Conservation (phyloP, 2,113 vertebrate genomes). For the Pogona vitticeps region DNA sequence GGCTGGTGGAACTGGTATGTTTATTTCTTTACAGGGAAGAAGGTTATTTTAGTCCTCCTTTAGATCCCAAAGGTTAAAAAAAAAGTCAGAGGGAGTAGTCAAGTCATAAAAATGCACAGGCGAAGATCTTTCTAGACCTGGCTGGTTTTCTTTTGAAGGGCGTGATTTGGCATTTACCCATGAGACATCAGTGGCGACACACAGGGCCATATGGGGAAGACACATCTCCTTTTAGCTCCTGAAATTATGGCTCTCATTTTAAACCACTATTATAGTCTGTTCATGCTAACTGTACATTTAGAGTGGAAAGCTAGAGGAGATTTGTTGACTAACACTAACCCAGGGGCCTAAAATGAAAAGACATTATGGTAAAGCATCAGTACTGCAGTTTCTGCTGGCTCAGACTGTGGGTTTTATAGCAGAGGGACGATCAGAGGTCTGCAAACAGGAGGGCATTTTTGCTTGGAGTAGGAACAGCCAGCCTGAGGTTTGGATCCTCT, state of each 20-base stretch:
- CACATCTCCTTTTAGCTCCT: not conserved
- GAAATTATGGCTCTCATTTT: constrained; percentile 23
- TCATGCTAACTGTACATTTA: not conserved
- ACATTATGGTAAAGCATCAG: not conserved
- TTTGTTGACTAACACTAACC: not conserved
- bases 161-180: constrained; percentile 12
- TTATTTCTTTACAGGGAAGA: not conserved
- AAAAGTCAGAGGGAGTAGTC: not conserved
- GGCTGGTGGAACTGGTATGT: not conserved
- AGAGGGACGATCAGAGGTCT: not conserved
- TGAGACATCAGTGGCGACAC: not conserved
- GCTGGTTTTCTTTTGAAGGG: not conserved
- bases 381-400: not conserved
- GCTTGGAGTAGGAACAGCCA: not conserved
- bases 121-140: not conserved
- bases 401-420: not conserved
- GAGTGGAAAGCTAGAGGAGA: not conserved
- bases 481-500: not conserved
- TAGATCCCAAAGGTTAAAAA: not conserved
- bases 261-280: not conserved
- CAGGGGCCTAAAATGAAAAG: not conserved
- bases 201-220: not conserved
- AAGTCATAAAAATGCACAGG: not conserved
- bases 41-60: not conserved
- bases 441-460: not conserved